Conservation (phyloP, 2,113 vertebrate genomes). For the Cavia aperea region DNA sequence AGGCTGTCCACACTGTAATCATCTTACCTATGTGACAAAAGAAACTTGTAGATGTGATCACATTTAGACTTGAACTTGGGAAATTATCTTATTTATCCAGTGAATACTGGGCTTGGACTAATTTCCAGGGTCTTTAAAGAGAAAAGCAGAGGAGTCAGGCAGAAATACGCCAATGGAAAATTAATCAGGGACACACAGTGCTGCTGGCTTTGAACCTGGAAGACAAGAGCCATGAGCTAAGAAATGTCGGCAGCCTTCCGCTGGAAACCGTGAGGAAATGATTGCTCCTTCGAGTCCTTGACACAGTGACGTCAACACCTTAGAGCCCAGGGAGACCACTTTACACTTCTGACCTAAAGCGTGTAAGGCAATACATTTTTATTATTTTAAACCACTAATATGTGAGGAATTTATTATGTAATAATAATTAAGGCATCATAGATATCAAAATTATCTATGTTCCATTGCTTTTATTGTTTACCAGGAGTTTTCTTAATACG, state of each 20-base stretch:
- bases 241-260: not conserved
- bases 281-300: not conserved
- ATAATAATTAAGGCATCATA: not conserved
- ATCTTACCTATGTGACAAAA: not conserved
- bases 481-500: not conserved
- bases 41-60: not conserved
- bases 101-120: not conserved
- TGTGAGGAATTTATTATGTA: not conserved
- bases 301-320: not conserved
- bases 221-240: not conserved
- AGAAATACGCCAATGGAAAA: not conserved
- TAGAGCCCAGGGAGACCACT: not conserved
- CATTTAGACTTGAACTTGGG: not conserved
- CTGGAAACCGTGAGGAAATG: not conserved
- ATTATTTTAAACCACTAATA: slow-evolving; percentile 9
- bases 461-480: not conserved
- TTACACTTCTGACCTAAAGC: not conserved
- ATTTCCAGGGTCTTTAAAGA: not conserved
- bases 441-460: not conserved
- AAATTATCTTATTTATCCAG: not conserved
- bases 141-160: not conserved
- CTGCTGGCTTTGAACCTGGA: not conserved
- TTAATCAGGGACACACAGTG: not conserved
- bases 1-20: not conserved
- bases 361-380: not conserved